phyloP scores from a whole-genome alignment of 2,113 vertebrate species.

The Halichoeres trimaculatus region DNA sequence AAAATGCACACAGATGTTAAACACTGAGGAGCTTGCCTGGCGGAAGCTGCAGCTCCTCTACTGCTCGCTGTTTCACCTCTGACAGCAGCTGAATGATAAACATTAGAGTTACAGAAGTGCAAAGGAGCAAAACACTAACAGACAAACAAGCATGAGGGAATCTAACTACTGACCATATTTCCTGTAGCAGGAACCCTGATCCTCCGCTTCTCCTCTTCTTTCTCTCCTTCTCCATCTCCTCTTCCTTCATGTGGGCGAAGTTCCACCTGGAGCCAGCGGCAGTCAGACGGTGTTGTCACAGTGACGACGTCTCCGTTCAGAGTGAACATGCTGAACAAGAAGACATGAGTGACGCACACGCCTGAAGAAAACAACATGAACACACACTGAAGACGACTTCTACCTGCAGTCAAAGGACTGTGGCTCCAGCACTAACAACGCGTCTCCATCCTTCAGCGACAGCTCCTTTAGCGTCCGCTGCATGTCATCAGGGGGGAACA shows the following conservation, averaged over 20 bases:
- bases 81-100: constrained; percentile 84
- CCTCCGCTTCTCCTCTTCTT: constrained; percentile 69
- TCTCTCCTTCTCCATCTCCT: constrained; percentile 47
- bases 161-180: constrained; percentile 84
- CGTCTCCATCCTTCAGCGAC: constrained; percentile 88
- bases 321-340: constrained; percentile 74
- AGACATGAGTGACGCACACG: neutral
- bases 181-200: constrained; percentile 86
- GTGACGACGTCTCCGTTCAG: constrained; percentile 80
- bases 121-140: neutral
- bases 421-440: constrained; percentile 85
- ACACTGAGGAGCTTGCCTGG: constrained; percentile 77
- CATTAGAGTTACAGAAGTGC: neutral
- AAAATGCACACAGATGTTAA: neutral
- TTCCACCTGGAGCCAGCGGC: constrained; percentile 91
- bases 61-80: constrained; percentile 90
- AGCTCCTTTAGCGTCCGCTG: constrained; percentile 86
- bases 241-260: constrained; percentile 73
- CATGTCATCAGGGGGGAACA: constrained; percentile 85
- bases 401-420: constrained; percentile 87
- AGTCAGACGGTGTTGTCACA: constrained; percentile 84
- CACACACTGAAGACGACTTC: neutral
- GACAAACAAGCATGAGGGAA: constrained; percentile 14
- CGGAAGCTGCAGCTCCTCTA: constrained; percentile 86
- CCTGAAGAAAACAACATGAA: neutral